Conservation (phyloP, 35 echinoderm and acorn worm genomes). For the Apostichopus californicus region DNA sequence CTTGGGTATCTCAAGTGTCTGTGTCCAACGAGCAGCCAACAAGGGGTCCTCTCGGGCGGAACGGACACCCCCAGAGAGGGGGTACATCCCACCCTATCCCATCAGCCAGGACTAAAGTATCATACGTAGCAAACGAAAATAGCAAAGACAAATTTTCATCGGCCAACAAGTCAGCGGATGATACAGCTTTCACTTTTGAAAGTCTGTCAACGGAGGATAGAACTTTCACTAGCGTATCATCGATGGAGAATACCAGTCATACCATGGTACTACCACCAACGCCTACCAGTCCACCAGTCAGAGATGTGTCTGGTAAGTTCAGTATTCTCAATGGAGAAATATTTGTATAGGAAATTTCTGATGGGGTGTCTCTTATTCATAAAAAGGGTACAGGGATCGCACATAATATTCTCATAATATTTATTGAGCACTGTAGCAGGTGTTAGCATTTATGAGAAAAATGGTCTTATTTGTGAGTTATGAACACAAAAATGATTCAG, state of each 20-base stretch:
- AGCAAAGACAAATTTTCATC: neutral
- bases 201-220: conserved; percentile 13
- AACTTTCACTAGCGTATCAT: conserved; percentile 56
- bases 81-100: conserved; percentile 10
- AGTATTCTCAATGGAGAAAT: neutral
- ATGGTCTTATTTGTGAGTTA: too few species aligned
- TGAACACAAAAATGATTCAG: too few species aligned
- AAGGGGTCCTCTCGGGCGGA: neutral
- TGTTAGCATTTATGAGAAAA: too few species aligned
- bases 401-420: too few species aligned
- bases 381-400: too few species aligned
- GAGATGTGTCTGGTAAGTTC: conserved; percentile 11
- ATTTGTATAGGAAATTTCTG: too few species aligned
- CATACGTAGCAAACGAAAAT: neutral
- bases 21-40: conserved; percentile 15
- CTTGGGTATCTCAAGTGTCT: conserved; percentile 41
- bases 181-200: conserved; percentile 53
- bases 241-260: conserved; percentile 31
- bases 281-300: conserved; percentile 18
- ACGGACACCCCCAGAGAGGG: conserved; percentile 13
- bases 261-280: conserved; percentile 11
- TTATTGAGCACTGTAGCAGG: too few species aligned
- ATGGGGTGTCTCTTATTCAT: too few species aligned
- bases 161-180: conserved; percentile 36
- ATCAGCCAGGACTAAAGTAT: conserved; percentile 20